A percentile compares a stretch with the other conserved stretches of the same genome.
These are phyloP conservation scores for Pungitius pungitius DNA, from an alignment of 2,113 vertebrate species.

Conservation along the genomic window DNA sequence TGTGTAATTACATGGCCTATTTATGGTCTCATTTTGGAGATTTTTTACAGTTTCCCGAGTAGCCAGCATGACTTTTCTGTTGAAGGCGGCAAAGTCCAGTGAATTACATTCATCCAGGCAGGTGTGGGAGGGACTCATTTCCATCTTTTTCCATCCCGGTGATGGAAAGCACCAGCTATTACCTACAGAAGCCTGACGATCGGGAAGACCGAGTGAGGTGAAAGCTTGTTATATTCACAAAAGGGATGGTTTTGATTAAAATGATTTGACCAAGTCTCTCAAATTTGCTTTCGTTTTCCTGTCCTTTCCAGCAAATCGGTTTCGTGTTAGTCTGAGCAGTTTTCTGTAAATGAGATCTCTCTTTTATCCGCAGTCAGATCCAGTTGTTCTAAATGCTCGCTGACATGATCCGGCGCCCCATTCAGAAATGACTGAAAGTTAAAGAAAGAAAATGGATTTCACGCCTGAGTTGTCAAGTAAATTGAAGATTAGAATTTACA, in stretches of 20 bases:
- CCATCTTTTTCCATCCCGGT: neutral
- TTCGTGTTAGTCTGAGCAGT: neutral
- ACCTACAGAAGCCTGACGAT: neutral
- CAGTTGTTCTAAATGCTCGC: conserved; percentile 31
- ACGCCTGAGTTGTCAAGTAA: conserved; percentile 56
- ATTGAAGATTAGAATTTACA: conserved; percentile 67
- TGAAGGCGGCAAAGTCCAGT: neutral
- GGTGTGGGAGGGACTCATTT: conserved; percentile 4
- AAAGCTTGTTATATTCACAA: neutral
- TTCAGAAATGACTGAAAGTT: conserved; percentile 36
- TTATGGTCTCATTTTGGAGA: conserved; percentile 10
- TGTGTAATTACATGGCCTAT: conserved; percentile 8
- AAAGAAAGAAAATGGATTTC: conserved; percentile 65
- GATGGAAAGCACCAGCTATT: neutral
- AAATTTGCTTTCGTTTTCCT: neutral
- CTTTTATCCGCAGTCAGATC: conserved; percentile 55
- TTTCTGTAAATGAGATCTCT: conserved; percentile 29
- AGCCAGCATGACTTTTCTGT: neutral
- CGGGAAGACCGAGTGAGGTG: neutral
- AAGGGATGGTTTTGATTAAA: conserved; percentile 2
- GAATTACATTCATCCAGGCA: conserved; percentile 10
- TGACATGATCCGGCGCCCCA: conserved; percentile 36
- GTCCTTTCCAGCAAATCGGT: neutral
- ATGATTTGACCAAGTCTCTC: neutral
- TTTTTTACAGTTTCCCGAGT: neutral